These are phyloP conservation scores for Mixornis gularis DNA, from an alignment of 2,113 vertebrate genomes.

Conservation along the genomic window DNA sequence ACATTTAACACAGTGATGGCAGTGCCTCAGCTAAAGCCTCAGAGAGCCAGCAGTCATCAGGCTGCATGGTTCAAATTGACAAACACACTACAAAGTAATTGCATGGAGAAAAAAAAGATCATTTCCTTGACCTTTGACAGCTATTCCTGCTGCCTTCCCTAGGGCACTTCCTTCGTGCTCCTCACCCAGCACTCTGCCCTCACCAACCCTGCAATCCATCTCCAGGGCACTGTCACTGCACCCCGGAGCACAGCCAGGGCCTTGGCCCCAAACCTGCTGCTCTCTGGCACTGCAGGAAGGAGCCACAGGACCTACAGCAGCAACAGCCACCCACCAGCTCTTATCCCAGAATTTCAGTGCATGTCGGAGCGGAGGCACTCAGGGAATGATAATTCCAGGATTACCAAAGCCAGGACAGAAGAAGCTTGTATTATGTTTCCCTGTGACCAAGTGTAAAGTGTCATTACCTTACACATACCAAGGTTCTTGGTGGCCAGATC, in stretches of 20 bases:
- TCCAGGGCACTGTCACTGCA: background rate
- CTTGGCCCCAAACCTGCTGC: background rate
- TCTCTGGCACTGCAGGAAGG: background rate
- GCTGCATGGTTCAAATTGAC: background rate
- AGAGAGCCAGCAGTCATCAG: background rate
- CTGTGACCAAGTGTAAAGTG: background rate
- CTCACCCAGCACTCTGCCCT: fast-evolving
- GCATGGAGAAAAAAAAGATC: background rate
- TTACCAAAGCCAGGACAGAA: background rate
- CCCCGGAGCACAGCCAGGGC: background rate
- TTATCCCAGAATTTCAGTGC: background rate
- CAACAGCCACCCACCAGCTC: background rate
- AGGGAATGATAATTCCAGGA: background rate
- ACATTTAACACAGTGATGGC: background rate
- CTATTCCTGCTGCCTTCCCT: background rate
- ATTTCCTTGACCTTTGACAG: background rate
- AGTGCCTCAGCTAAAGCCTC: fast-evolving
- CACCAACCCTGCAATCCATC: background rate
- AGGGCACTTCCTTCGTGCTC: fast-evolving
- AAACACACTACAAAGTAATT: background rate
- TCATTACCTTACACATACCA: background rate
- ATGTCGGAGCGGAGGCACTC: background rate
- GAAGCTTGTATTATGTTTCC: background rate
- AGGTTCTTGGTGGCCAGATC: background rate
- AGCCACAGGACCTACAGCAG: background rate